phyloP scores from a whole-genome alignment of 1,140 invertebrate species.

The Drosophila setifemur region DNA sequence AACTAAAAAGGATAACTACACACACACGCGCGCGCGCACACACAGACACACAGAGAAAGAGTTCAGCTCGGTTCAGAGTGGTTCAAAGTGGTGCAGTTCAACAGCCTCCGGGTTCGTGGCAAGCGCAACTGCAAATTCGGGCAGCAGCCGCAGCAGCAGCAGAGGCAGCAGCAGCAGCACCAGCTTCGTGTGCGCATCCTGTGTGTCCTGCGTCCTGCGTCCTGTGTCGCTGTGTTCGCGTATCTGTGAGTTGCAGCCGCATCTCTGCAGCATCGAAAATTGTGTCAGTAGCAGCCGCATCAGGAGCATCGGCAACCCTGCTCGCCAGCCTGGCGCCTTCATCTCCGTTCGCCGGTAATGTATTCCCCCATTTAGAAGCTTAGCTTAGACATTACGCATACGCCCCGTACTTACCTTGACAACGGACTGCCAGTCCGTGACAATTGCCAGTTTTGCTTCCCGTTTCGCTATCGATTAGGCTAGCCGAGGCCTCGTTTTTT shows the following conservation, averaged over 20 bases:
- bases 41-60: conserved; percentile 33
- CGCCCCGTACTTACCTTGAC: conserved; percentile 62
- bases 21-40: conserved; percentile 6
- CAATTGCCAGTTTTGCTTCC: conserved; percentile 59
- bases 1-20: conserved; percentile 10
- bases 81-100: conserved; percentile 59
- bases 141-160: conserved; percentile 23
- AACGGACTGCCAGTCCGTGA: conserved; percentile 50
- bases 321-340: conserved; percentile 61
- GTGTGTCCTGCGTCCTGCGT: conserved; percentile 19
- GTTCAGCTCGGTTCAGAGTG: conserved; percentile 40
- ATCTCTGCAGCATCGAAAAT: conserved; percentile 68
- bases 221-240: conserved; percentile 26
- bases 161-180: conserved; percentile 18
- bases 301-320: conserved; percentile 25
- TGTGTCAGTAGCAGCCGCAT: conserved; percentile 59
- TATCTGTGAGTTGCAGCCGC: conserved; percentile 51
- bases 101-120: conserved; percentile 60
- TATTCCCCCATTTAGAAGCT: conserved; percentile 25
- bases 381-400: conserved; percentile 57
- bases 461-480: conserved; percentile 67
- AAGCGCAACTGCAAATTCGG: conserved; percentile 52
- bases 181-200: conserved; percentile 47
- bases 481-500: conserved; percentile 47
- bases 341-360: conserved; percentile 67